A percentile compares a stretch with the other conserved stretches of the same genome.
phyloP scores from a whole-genome alignment of 2,888 invertebrate species.

The Brachynemurus nebulosus region DNA sequence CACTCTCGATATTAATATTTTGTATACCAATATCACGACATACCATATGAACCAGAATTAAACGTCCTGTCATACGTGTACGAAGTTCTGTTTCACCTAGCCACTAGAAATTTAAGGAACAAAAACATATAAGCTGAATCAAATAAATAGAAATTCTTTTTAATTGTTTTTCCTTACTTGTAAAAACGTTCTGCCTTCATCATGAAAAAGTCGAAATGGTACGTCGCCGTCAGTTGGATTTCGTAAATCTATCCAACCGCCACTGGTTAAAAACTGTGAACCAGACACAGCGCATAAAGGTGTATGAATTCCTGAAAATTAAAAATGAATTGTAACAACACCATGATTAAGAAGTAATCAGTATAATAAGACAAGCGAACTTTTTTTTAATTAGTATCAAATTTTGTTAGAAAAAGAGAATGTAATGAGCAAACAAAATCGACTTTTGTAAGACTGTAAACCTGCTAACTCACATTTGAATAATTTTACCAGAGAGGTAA shows the following conservation, averaged over 20 bases:
- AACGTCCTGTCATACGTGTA: conserved; percentile 61
- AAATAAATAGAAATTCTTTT: not conserved
- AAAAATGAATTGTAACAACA: conserved; percentile 8
- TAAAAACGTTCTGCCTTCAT: conserved; percentile 67
- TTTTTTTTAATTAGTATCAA: too few relatives aligned
- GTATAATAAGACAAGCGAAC: too few relatives aligned
- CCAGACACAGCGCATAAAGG: conserved; percentile 78
- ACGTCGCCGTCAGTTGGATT: conserved; percentile 64
- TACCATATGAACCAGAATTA: conserved; percentile 64
- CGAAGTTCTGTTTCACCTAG: conserved; percentile 66
- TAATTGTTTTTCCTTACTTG: conserved; percentile 40
- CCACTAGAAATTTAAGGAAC: conserved; percentile 46
- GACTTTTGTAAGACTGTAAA: too few relatives aligned
- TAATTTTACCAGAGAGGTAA: too few relatives aligned
- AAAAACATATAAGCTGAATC: not conserved
- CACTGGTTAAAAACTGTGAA: conserved; percentile 64
- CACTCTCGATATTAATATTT: conserved; percentile 26
- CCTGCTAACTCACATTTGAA: too few relatives aligned
- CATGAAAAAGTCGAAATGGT: conserved; percentile 67
- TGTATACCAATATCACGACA: conserved; percentile 52
- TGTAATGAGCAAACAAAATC: not conserved
- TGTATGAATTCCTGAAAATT: conserved; percentile 64
- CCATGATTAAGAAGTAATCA: conserved; percentile 2
- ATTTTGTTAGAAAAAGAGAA: too few relatives aligned
- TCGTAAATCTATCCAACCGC: conserved; percentile 67